Conservation (phyloP, 2,113 vertebrate species). For the Phaethon lepturus region DNA sequence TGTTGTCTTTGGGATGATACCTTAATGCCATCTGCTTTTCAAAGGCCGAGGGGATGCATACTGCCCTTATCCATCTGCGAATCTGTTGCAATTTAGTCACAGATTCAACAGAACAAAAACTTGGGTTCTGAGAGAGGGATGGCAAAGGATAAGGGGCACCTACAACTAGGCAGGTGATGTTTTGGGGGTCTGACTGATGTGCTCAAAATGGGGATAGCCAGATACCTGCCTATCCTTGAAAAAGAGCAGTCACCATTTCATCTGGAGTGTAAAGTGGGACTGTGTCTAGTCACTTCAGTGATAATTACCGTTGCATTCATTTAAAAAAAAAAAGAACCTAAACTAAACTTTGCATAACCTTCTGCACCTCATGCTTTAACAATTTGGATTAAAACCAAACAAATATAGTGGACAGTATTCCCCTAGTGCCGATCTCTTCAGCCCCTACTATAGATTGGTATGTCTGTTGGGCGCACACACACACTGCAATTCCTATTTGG, state of each 20-base stretch:
- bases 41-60: rapidly evolving
- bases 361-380: neutral
- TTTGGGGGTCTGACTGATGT: neutral
- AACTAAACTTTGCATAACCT: neutral
- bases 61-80: neutral
- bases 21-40: neutral
- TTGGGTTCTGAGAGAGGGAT: neutral
- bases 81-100: neutral
- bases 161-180: neutral
- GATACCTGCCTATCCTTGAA: neutral
- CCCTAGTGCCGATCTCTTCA: neutral
- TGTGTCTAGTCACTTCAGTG: neutral
- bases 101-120: neutral
- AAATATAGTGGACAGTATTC: neutral
- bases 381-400: neutral
- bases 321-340: neutral
- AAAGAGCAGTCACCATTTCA: neutral
- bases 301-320: neutral
- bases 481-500: neutral
- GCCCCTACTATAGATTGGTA: neutral
- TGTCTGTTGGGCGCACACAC: neutral
- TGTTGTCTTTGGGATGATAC: neutral
- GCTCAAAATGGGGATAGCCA: neutral
- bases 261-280: neutral
- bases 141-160: neutral